Conservation (phyloP, 23 tunicate genomes). For the Botrylloides violaceus region DNA sequence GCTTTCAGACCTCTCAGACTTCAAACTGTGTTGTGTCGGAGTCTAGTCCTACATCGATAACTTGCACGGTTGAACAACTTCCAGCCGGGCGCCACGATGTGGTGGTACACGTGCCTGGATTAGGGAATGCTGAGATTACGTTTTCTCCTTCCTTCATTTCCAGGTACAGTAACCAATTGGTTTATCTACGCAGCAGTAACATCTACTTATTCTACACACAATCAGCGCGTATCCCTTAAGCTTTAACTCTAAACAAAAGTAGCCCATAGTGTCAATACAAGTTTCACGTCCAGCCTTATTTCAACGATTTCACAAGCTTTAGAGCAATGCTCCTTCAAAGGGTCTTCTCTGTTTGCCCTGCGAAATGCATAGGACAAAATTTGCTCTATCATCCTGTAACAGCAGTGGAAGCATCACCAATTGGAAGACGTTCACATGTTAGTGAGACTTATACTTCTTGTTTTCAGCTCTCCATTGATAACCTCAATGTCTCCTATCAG, state of each 20-base stretch:
- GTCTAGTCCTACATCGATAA: background rate
- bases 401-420: too few relatives aligned
- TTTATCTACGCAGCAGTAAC: too few relatives aligned
- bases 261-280: background rate
- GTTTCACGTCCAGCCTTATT: background rate
- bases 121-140: background rate
- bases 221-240: too few relatives aligned
- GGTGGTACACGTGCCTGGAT: background rate
- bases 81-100: background rate
- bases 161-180: background rate
- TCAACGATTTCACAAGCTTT: background rate
- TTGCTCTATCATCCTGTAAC: too few relatives aligned
- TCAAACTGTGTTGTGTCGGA: background rate
- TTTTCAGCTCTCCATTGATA: slow-evolving; percentile 5
- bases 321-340: background rate
- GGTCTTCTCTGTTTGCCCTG: too few relatives aligned
- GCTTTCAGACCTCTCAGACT: too few relatives aligned
- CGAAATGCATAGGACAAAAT: too few relatives aligned
- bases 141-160: background rate
- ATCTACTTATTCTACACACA: too few relatives aligned
- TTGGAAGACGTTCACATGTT: too few relatives aligned
- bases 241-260: background rate
- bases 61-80: background rate
- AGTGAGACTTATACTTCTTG: background rate
- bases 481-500: slow-evolving; percentile 25